phyloP scores from a whole-genome alignment of 1,140 invertebrate genomes.

The Heliothis virescens region DNA sequence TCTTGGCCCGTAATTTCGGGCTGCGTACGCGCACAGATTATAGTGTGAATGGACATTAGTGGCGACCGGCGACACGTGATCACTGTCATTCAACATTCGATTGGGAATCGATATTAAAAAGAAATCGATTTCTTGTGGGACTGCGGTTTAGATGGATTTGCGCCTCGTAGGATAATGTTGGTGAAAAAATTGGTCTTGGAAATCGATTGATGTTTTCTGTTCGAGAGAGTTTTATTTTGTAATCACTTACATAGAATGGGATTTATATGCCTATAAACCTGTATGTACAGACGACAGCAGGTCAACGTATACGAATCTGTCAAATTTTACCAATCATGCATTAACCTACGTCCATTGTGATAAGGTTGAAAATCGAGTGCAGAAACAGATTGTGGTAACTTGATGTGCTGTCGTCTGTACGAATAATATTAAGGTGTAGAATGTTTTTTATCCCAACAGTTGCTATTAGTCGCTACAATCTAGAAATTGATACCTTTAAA shows the following conservation, averaged over 20 bases:
- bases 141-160: slow-evolving; percentile 35
- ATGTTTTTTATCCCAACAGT: no score
- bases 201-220: background rate
- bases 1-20: slow-evolving; percentile 68
- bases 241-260: background rate
- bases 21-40: slow-evolving; percentile 70
- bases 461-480: no score
- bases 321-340: no score
- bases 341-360: no score
- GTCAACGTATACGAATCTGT: no score
- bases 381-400: no score
- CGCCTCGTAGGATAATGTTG: slow-evolving; percentile 16
- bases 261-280: no score
- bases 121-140: slow-evolving; percentile 51
- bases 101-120: slow-evolving; percentile 55
- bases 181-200: background rate
- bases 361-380: no score
- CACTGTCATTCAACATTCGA: slow-evolving; percentile 54
- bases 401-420: no score
- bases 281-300: no score
- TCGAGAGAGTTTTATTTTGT: background rate
- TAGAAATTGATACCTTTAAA: no score
- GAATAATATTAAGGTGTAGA: no score
- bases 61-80: slow-evolving; percentile 57
- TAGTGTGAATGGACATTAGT: slow-evolving; percentile 62